Conservation (phyloP, 2,888 invertebrate genomes). For the Corythucha ciliata region DNA sequence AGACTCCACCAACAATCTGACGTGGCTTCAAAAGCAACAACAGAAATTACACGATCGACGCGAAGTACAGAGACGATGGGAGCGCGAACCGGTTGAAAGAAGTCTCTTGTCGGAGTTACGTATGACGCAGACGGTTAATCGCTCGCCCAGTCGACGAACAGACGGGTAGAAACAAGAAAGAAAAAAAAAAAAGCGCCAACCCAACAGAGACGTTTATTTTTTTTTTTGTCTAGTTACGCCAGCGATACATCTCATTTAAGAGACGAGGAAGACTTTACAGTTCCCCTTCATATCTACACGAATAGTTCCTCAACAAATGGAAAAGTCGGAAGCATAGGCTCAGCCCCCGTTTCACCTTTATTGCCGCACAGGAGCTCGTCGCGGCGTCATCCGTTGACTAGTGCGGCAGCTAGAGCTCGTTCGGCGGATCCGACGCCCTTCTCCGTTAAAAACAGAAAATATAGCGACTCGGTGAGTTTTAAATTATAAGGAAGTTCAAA, state of each 20-base stretch:
- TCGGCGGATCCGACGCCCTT: slow-evolving; percentile 43
- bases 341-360: slow-evolving; percentile 46
- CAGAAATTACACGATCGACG: slow-evolving; percentile 67
- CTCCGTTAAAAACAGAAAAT: slow-evolving; percentile 45
- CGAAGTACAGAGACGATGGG: slow-evolving; percentile 62
- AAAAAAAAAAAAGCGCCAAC: too few species aligned
- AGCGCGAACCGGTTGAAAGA: slow-evolving; percentile 60
- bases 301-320: too few species aligned
- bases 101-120: slow-evolving; percentile 51
- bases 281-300: slow-evolving; percentile 61
- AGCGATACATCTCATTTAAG: slow-evolving; percentile 71
- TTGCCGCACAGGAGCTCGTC: slow-evolving; percentile 46
- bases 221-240: slow-evolving; percentile 45
- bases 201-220: too few species aligned
- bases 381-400: slow-evolving; percentile 39
- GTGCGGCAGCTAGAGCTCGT: slow-evolving; percentile 19
- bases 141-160: slow-evolving; percentile 47
- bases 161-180: too few species aligned
- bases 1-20: slow-evolving; percentile 48
- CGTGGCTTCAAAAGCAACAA: slow-evolving; percentile 76
- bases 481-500: too few species aligned
- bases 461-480: slow-evolving; percentile 45
- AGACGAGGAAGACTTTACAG: slow-evolving; percentile 57
- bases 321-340: slow-evolving; percentile 40
- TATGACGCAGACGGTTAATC: slow-evolving; percentile 40